These are phyloP conservation scores for Equus quagga DNA, from an alignment of 2,113 vertebrate genomes.

Conservation along the genomic window DNA sequence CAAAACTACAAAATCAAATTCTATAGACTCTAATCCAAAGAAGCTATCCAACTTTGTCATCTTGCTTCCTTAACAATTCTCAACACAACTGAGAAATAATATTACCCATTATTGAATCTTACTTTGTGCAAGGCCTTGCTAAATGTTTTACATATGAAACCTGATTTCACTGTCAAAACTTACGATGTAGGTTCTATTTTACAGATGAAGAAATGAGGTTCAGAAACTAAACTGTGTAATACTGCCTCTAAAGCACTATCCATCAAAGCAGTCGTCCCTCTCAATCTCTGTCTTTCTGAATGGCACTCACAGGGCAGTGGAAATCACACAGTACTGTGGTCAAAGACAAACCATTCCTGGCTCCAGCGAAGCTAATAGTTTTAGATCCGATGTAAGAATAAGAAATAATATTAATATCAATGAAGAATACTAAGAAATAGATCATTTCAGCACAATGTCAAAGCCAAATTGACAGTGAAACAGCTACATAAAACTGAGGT, in stretches of 20 bases:
- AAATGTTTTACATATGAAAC: not conserved
- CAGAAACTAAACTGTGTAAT: not conserved
- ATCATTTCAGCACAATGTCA: not conserved
- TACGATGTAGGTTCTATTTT: not conserved
- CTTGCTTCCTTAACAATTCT: not conserved
- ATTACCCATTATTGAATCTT: not conserved
- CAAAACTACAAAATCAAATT: slow-evolving; percentile 40
- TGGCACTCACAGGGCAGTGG: not conserved
- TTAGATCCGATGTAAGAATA: not conserved
- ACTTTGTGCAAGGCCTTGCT: not conserved
- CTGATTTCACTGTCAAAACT: not conserved
- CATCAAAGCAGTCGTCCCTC: not conserved
- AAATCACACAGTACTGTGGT: not conserved
- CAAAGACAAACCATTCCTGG: not conserved
- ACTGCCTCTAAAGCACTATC: not conserved
- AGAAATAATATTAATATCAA: not conserved
- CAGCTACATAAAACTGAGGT: not conserved
- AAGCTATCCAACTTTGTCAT: not conserved
- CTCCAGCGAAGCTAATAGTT: not conserved
- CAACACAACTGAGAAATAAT: not conserved
- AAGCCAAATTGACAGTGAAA: not conserved
- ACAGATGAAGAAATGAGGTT: not conserved
- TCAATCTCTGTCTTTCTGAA: not conserved
- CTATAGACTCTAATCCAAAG: not conserved
- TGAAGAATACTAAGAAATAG: not conserved